Evolutionary conservation across 2,888 invertebrate genomes (phyloP).

Genomic region (Xestobium rufovillosum): DNA sequence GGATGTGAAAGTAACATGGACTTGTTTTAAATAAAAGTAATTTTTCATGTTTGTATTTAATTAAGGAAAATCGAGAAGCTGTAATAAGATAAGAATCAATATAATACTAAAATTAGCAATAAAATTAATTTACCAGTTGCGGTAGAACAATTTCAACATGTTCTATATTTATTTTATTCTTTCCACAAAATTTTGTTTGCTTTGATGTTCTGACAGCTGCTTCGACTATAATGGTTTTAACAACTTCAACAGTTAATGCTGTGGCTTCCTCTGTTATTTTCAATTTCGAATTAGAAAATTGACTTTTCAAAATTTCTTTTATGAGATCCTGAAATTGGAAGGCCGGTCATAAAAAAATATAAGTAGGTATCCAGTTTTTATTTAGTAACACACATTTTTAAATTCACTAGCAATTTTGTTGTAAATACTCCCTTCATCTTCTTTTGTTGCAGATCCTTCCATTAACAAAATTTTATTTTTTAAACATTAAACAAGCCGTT

Average conservation of each 20-base stretch:
- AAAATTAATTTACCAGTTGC: neutral
- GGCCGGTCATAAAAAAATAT: too few relatives aligned
- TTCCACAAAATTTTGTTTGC: neutral
- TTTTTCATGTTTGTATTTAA: neutral
- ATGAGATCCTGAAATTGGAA: neutral
- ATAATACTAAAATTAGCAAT: neutral
- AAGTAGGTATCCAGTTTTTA: too few relatives aligned
- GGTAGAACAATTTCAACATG: slow-evolving; percentile 3
- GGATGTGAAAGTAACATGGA: slow-evolving; percentile 46
- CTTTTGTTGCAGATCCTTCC: too few relatives aligned
- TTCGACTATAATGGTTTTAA: slow-evolving; percentile 1
- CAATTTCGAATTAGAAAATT: neutral
- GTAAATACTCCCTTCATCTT: too few relatives aligned
- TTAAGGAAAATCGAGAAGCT: slow-evolving; percentile 51
- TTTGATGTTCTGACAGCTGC: neutral
- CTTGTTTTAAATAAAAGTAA: slow-evolving; percentile 13
- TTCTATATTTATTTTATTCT: neutral
- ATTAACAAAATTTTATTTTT: too few relatives aligned
- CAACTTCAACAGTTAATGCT: neutral
- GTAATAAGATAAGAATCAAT: slow-evolving; percentile 31
- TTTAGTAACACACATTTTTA: too few relatives aligned
- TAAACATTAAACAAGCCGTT: too few relatives aligned
- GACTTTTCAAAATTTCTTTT: neutral
- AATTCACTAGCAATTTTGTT: too few relatives aligned
- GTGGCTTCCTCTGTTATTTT: neutral